These are phyloP conservation scores for Chaetodon auriga DNA, from an alignment of 2,113 vertebrate species.

Conservation along the genomic window DNA sequence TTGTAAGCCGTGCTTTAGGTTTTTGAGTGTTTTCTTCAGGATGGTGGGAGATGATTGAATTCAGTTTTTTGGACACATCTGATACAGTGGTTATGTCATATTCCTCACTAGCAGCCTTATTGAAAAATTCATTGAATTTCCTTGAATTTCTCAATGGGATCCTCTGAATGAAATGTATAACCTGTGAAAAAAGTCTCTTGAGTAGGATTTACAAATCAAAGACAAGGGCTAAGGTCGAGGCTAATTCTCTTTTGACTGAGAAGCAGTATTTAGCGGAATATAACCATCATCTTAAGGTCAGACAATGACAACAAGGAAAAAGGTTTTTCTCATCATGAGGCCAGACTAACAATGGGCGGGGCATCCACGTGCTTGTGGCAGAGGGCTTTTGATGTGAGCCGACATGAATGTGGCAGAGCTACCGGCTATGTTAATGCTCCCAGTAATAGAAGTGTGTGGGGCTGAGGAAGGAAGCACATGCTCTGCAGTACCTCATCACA, in stretches of 20 bases:
- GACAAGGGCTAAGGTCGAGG: neutral
- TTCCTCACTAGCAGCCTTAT: neutral
- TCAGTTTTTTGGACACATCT: neutral
- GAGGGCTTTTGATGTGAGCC: conserved; percentile 30
- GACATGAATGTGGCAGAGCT: conserved; percentile 43
- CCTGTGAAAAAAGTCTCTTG: neutral
- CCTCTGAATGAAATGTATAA: neutral
- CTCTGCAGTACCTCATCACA: conserved; percentile 20
- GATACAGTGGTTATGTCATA: neutral
- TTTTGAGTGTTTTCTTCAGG: conserved; percentile 10
- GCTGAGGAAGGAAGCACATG: conserved; percentile 29
- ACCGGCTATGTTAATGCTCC: conserved; percentile 21
- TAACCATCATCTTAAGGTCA: conserved; percentile 21
- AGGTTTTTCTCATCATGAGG: conserved; percentile 2
- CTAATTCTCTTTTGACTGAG: conserved; percentile 7
- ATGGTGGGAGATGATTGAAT: conserved; percentile 2
- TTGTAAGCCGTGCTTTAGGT: conserved; percentile 16
- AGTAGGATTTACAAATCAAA: conserved; percentile 21
- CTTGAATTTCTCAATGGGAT: neutral
- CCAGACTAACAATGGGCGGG: neutral
- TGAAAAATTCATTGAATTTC: neutral
- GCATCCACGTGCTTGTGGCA: neutral
- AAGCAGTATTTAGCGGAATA: conserved; percentile 16
- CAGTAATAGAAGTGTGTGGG: neutral
- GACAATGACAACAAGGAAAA: neutral